These are phyloP conservation scores for Amphimallon solstitiale DNA, from an alignment of 2,888 invertebrate species.

Conservation along the genomic window DNA sequence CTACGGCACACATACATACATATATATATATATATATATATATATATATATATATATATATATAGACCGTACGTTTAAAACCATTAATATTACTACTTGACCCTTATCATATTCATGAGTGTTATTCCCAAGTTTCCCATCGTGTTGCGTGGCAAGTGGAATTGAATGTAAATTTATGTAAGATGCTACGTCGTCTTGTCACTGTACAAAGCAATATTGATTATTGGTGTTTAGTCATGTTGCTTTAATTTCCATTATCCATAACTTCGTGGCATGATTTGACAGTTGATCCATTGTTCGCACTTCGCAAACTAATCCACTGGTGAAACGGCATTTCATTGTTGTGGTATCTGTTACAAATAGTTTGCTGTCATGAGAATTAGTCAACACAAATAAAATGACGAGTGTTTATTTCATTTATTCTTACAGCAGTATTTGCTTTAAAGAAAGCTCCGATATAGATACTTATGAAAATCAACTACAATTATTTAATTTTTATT, in stretches of 20 bases:
- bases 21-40: no score
- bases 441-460: no score
- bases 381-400: no score
- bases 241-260: constrained; percentile 16
- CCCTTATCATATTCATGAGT: not conserved
- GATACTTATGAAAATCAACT: no score
- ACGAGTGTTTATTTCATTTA: no score
- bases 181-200: not conserved
- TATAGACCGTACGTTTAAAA: no score
- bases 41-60: no score
- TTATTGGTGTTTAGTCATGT: constrained; percentile 11
- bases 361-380: no score
- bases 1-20: no score
- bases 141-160: not conserved
- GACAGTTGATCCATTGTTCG: constrained; percentile 14
- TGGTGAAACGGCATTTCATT: not conserved
- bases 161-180: constrained; percentile 4
- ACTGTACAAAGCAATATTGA: constrained; percentile 2
- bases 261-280: constrained; percentile 1
- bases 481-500: no score
- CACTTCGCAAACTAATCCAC: not conserved
- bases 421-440: no score
- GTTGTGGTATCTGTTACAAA: not conserved
- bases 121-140: not conserved
- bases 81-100: no score